These are phyloP conservation scores for Diadumene lineata DNA, from an alignment of 92 coral and sea anemone genomes.

Conservation along the genomic window DNA sequence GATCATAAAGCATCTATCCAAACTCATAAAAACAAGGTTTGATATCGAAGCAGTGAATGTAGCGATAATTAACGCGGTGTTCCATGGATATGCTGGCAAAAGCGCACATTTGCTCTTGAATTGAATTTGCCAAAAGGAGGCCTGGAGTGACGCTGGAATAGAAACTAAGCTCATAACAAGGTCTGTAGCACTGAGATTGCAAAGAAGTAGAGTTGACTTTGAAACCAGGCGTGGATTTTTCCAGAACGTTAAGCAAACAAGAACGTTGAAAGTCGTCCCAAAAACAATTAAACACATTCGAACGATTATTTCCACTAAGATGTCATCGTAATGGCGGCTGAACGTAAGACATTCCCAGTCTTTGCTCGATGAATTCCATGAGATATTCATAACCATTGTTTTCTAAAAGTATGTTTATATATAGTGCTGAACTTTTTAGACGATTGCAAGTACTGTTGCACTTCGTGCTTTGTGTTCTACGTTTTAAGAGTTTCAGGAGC, in stretches of 20 bases:
- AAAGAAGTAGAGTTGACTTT: neutral
- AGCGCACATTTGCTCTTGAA: neutral
- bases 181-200: constrained; percentile 21
- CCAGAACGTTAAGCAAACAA: constrained; percentile 20
- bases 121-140: neutral
- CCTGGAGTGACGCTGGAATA: constrained; percentile 3
- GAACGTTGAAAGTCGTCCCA: neutral
- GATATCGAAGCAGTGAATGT: constrained; percentile 8
- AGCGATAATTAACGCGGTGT: neutral
- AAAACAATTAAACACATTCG: neutral
- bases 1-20: constrained; percentile 18
- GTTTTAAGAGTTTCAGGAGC: too few species aligned
- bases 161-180: neutral
- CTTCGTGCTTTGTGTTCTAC: too few species aligned
- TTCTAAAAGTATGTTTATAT: neutral
- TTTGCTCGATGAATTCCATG: neutral
- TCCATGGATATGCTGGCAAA: neutral
- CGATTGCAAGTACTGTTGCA: too few species aligned
- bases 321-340: neutral
- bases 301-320: constrained; percentile 3
- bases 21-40: constrained; percentile 8
- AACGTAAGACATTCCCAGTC: neutral
- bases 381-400: neutral
- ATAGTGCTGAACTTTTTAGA: too few species aligned
- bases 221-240: constrained; percentile 8